Percentiles rank a stretch among this genome's conserved stretches.
These are phyloP conservation scores for Parazoanthus darwini DNA, from an alignment of 92 coral and sea anemone species.

Conservation along the genomic window DNA sequence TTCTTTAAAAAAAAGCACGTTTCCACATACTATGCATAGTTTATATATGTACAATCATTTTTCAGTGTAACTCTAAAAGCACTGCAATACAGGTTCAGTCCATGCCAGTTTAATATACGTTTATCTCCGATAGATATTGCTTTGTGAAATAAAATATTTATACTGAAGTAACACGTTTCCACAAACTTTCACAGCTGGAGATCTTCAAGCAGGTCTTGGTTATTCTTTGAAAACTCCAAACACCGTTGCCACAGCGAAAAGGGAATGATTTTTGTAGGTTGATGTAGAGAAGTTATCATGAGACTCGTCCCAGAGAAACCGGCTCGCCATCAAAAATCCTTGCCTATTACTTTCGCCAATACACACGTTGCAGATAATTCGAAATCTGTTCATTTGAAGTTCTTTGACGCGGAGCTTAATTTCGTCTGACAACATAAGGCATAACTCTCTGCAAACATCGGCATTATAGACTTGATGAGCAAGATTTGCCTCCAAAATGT, in stretches of 20 bases:
- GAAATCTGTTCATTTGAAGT: conserved; percentile 72
- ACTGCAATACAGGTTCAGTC: neutral
- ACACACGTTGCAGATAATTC: conserved; percentile 78
- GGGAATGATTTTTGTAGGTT: conserved; percentile 74
- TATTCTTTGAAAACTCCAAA: conserved; percentile 78
- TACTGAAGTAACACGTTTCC: neutral
- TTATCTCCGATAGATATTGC: neutral
- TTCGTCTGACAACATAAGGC: conserved; percentile 66
- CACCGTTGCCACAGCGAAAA: conserved; percentile 93
- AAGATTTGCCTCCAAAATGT: conserved; percentile 57
- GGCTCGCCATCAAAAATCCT: conserved; percentile 84
- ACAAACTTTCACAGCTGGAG: conserved; percentile 6
- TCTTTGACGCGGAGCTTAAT: conserved; percentile 72
- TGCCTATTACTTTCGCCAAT: conserved; percentile 79
- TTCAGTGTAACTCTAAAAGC: neutral
- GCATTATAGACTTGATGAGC: conserved; percentile 55
- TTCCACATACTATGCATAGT: neutral
- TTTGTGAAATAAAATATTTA: neutral
- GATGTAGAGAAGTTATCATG: conserved; percentile 85
- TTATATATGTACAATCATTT: neutral
- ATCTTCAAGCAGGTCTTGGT: neutral
- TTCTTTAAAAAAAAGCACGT: no score
- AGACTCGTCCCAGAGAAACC: conserved; percentile 86
- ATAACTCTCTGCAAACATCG: conserved; percentile 56
- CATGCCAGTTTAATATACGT: no score